Conservation (phyloP, 2,797 vertebrate species). For the Fistularia tabacaria region DNA sequence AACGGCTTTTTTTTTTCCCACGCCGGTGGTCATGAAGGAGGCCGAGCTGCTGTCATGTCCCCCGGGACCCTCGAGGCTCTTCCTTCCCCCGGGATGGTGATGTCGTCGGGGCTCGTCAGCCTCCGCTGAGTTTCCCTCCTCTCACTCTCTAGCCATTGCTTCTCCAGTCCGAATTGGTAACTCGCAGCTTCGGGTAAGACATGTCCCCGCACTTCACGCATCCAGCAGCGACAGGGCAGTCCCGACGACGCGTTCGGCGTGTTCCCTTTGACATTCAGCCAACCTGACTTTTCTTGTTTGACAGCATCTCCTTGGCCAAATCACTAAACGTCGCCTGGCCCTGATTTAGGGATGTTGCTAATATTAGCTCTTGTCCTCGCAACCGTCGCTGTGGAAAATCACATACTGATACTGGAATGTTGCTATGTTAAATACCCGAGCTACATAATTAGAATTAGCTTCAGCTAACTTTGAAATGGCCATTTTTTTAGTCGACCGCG, state of each 20-base stretch:
- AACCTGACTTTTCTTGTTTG: slow-evolving; percentile 19
- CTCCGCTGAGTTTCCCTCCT: slow-evolving; percentile 28
- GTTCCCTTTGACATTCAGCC: neutral
- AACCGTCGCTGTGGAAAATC: too few species aligned
- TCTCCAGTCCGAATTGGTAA: slow-evolving; percentile 5
- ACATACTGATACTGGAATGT: too few species aligned
- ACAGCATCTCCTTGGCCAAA: slow-evolving; percentile 33
- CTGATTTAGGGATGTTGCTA: slow-evolving; percentile 1
- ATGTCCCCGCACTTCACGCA: neutral
- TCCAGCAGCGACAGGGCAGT: too few species aligned
- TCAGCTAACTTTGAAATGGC: too few species aligned
- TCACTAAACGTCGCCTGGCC: neutral
- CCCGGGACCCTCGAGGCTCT: slow-evolving; percentile 27
- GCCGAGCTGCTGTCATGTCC: slow-evolving; percentile 36
- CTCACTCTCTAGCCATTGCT: slow-evolving; percentile 22
- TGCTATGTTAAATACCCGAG: too few species aligned
- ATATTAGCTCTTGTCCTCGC: neutral
- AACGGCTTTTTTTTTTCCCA: neutral
- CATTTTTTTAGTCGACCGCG: too few species aligned
- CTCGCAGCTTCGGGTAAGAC: slow-evolving; percentile 36
- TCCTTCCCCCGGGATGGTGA: slow-evolving; percentile 38
- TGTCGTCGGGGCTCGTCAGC: slow-evolving; percentile 42
- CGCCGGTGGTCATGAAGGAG: neutral
- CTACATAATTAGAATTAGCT: too few species aligned
- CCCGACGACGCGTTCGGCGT: rapidly evolving